These are phyloP conservation scores for Chondrosia reniformis DNA, from an alignment of 37 sponge, comb jelly and placozoan species.

Conservation along the genomic window DNA sequence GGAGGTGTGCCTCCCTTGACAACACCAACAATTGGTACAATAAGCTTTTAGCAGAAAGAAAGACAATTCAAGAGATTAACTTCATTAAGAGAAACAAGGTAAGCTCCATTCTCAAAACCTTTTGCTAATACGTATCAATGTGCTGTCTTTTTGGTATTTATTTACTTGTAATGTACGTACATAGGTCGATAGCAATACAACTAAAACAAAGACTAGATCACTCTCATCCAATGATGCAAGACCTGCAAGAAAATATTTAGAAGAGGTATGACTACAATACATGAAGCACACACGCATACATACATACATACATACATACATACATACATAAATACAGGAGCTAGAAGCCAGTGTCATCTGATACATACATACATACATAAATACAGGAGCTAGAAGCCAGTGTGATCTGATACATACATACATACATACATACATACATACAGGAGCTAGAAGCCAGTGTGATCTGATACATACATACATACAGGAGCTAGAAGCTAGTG, in stretches of 20 bases:
- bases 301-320: conserved; percentile 5
- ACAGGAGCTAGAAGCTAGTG: too few species aligned
- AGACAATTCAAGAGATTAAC: conserved; percentile 10
- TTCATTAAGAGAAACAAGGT: conserved; percentile 59
- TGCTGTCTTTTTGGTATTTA: too few species aligned
- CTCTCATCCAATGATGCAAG: too few species aligned
- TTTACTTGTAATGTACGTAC: too few species aligned
- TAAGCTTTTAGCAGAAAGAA: conserved; percentile 20
- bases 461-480: background rate
- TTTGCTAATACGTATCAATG: too few species aligned
- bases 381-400: background rate
- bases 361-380: background rate
- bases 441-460: too few species aligned
- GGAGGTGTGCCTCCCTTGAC: conserved; percentile 62
- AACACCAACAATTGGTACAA: conserved; percentile 58
- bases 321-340: background rate
- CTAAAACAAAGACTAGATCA: too few species aligned
- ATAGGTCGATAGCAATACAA: too few species aligned
- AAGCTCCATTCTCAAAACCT: too few species aligned
- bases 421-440: background rate
- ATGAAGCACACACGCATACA: background rate
- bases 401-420: background rate
- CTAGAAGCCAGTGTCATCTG: too few species aligned
- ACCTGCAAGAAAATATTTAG: background rate
- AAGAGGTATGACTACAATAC: background rate